Percentiles rank a stretch among this genome's conserved stretches.
Conservation (phyloP, 2,888 invertebrate species). For the Leptinotarsa peninsularis region DNA sequence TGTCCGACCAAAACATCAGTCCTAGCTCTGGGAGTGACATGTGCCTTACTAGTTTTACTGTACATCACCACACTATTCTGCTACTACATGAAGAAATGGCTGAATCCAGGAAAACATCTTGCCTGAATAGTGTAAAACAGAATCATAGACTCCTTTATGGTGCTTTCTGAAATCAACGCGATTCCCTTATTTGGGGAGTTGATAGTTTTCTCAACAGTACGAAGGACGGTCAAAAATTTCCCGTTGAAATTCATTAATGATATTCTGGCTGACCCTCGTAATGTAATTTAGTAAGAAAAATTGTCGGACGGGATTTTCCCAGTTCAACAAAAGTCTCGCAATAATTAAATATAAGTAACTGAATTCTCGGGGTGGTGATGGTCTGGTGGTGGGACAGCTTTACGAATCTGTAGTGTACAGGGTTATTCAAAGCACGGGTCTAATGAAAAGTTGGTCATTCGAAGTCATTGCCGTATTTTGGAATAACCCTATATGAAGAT, state of each 20-base stretch:
- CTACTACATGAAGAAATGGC: slow-evolving; percentile 94
- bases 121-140: slow-evolving; percentile 67
- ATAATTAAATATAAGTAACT: slow-evolving; percentile 50
- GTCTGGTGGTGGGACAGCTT: slow-evolving; percentile 59
- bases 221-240: slow-evolving; percentile 32
- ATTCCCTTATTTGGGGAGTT: slow-evolving; percentile 33
- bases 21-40: slow-evolving; percentile 90
- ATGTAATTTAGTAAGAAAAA: slow-evolving; percentile 26
- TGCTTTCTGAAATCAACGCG: slow-evolving; percentile 43
- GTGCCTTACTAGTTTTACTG: slow-evolving; percentile 87
- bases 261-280: slow-evolving; percentile 35
- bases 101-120: slow-evolving; percentile 86
- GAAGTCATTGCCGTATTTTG: slow-evolving; percentile 27
- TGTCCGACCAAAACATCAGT: slow-evolving; percentile 94
- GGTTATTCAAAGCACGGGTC: slow-evolving; percentile 36
- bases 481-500: slow-evolving; percentile 45
- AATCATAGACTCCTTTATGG: slow-evolving; percentile 45
- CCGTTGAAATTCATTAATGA: slow-evolving; percentile 20
- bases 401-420: slow-evolving; percentile 41
- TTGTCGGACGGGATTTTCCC: slow-evolving; percentile 43
- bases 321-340: slow-evolving; percentile 40
- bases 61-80: slow-evolving; percentile 93
- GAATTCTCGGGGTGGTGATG: slow-evolving; percentile 61
- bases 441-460: slow-evolving; percentile 3
- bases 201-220: slow-evolving; percentile 33